phyloP scores from a whole-genome alignment of 2,797 vertebrate species.

The Meriones psammophilus region DNA sequence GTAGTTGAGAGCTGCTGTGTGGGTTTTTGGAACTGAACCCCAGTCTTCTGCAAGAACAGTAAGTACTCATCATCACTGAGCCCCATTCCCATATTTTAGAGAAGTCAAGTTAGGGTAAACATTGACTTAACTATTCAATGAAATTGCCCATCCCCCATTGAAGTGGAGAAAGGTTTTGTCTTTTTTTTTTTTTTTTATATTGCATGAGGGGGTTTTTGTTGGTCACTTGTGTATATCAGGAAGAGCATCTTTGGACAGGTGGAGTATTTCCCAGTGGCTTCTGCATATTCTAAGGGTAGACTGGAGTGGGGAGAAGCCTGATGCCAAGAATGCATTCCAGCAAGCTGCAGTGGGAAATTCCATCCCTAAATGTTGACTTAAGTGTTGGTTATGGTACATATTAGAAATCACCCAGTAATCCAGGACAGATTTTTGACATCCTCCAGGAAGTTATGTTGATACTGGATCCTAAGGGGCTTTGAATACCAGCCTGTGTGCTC shows the following conservation, averaged over 20 bases:
- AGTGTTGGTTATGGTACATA: constrained; percentile 82
- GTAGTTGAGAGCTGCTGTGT: background rate
- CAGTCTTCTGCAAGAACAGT: background rate
- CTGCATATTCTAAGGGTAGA: constrained; percentile 65
- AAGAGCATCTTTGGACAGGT: constrained; percentile 68
- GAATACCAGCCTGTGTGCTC: background rate
- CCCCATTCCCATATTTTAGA: constrained; percentile 50
- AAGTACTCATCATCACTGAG: background rate
- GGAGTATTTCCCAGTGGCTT: constrained; percentile 67
- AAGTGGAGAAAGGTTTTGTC: constrained; percentile 44
- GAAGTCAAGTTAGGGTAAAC: constrained; percentile 31
- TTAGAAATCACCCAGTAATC: constrained; percentile 83
- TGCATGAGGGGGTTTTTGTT: constrained; percentile 70
- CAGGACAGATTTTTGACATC: constrained; percentile 80
- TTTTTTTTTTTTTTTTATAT: background rate
- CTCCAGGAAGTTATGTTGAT: constrained; percentile 75
- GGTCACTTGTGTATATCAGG: constrained; percentile 45
- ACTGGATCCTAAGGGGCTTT: constrained; percentile 68
- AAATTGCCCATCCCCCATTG: background rate
- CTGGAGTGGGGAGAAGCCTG: constrained; percentile 60
- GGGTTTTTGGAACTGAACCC: background rate
- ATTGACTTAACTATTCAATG: background rate
- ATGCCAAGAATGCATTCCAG: constrained; percentile 81
- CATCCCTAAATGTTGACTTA: constrained; percentile 81
- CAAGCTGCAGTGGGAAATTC: constrained; percentile 74